Percentiles rank a stretch among this genome's conserved stretches.
These are phyloP conservation scores for Darevskia nairensis DNA, from an alignment of 2,797 vertebrate genomes.

Conservation along the genomic window DNA sequence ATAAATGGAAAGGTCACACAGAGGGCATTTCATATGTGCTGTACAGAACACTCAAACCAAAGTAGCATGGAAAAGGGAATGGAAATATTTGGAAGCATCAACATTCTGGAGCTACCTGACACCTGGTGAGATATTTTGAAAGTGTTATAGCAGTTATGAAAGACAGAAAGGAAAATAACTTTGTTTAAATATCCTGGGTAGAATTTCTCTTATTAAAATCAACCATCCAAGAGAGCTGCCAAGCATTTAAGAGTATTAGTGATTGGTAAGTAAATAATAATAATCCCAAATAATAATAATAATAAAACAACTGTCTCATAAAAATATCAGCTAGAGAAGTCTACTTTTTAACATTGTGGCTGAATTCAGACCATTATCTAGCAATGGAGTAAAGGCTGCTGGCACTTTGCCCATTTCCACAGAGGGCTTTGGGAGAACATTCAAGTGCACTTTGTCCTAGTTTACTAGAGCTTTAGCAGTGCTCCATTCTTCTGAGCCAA, in stretches of 20 bases:
- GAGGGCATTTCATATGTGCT: conserved; percentile 20
- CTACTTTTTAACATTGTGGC: neutral
- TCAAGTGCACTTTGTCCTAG: too few species aligned
- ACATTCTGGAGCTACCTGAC: conserved; percentile 21
- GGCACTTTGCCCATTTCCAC: neutral
- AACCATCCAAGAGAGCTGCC: neutral
- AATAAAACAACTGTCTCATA: neutral
- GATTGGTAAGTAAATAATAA: neutral
- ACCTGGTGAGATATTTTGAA: neutral
- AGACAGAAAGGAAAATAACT: conserved; percentile 12
- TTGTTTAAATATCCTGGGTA: neutral
- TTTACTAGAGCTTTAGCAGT: too few species aligned
- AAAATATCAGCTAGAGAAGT: conserved; percentile 23
- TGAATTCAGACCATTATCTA: neutral
- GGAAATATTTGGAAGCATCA: conserved; percentile 32
- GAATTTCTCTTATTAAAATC: neutral
- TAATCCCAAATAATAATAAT: conserved; percentile 9
- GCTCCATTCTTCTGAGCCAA: too few species aligned
- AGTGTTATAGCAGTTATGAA: conserved; percentile 20
- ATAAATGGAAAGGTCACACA: conserved; percentile 23
- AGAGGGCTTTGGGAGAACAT: neutral
- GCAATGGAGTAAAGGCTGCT: neutral
- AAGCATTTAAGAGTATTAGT: conserved; percentile 5
- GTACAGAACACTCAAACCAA: conserved; percentile 6
- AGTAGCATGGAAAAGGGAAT: neutral